Conservation (phyloP, 1,140 invertebrate genomes). For the Bicyclus anynana region DNA sequence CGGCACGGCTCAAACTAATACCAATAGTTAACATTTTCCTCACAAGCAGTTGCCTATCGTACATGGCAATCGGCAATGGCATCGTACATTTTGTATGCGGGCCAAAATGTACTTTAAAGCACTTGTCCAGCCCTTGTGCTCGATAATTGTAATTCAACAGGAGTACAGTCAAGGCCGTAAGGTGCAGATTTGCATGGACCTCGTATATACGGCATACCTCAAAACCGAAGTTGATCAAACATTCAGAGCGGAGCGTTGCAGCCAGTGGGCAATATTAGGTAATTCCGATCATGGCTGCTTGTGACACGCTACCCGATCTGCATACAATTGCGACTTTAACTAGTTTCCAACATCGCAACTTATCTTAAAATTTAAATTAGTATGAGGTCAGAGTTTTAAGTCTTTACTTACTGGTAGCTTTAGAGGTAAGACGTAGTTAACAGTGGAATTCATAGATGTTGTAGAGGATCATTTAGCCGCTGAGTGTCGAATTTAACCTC, state of each 20-base stretch:
- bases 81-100: slow-evolving; percentile 19
- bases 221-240: slow-evolving; percentile 38
- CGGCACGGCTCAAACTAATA: background rate
- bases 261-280: slow-evolving; percentile 46
- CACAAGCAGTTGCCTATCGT: slow-evolving; percentile 5
- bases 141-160: slow-evolving; percentile 38
- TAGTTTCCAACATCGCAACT: slow-evolving; percentile 5
- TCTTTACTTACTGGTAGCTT: background rate
- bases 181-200: slow-evolving; percentile 45
- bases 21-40: slow-evolving; percentile 10
- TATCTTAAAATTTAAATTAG: background rate
- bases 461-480: too few relatives aligned
- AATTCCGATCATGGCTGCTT: slow-evolving; percentile 53
- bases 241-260: slow-evolving; percentile 45
- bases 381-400: background rate
- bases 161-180: slow-evolving; percentile 41
- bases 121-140: slow-evolving; percentile 31
- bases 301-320: slow-evolving; percentile 40
- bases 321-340: slow-evolving; percentile 35
- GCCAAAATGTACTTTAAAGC: slow-evolving; percentile 9
- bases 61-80: too few relatives aligned
- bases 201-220: slow-evolving; percentile 36
- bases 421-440: background rate
- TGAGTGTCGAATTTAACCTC: too few relatives aligned
- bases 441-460: too few relatives aligned